These are phyloP conservation scores for Arenaria interpres DNA, from an alignment of 2,113 vertebrate species.

Conservation along the genomic window DNA sequence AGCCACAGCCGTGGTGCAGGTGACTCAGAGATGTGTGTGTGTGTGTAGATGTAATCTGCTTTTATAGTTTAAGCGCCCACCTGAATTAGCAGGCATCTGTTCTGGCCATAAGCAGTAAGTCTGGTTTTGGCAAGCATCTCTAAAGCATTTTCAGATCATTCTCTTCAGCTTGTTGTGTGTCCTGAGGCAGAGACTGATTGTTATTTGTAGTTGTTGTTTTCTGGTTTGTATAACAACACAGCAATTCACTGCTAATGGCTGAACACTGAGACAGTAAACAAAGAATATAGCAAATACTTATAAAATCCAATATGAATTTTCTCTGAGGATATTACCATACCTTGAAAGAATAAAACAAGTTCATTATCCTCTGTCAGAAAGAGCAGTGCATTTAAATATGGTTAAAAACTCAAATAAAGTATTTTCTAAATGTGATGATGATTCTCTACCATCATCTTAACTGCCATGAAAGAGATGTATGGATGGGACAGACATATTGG, in stretches of 20 bases:
- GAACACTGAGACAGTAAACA: background rate
- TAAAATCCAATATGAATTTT: background rate
- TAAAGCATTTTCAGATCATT: background rate
- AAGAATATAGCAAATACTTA: background rate
- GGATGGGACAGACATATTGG: background rate
- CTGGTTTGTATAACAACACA: conserved; percentile 14
- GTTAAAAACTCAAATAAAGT: background rate
- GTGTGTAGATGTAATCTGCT: background rate
- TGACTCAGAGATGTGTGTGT: background rate
- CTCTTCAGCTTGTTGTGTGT: background rate
- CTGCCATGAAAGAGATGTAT: background rate
- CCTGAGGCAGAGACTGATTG: conserved; percentile 24
- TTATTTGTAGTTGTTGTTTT: conserved; percentile 18
- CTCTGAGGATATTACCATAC: background rate
- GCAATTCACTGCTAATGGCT: background rate
- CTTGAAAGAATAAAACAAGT: background rate
- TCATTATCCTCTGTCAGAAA: background rate
- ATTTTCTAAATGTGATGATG: background rate
- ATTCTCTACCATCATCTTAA: background rate
- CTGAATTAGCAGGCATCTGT: conserved; percentile 32
- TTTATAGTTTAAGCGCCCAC: background rate
- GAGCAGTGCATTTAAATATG: background rate
- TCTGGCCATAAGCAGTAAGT: background rate
- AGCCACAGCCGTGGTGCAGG: background rate
- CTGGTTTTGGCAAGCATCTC: background rate